Conservation (phyloP, 2,113 vertebrate species). For the Ptilonorhynchus violaceus region DNA sequence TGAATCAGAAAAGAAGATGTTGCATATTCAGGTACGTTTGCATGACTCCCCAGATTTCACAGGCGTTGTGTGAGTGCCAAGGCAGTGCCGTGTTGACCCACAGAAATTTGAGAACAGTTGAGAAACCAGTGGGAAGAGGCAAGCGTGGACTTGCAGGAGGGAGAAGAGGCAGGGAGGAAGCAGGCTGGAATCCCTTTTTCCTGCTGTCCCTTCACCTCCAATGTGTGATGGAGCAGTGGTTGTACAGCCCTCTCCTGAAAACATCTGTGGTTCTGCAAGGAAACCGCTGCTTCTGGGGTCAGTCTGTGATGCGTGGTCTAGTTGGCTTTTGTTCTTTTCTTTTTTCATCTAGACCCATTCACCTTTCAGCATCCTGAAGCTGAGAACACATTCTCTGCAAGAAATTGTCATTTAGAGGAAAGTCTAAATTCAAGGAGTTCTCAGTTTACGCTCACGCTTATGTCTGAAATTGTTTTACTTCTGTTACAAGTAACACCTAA, state of each 20-base stretch:
- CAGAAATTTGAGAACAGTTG: not conserved
- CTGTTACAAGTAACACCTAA: constrained; percentile 33
- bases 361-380: not conserved
- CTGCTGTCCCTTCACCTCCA: not conserved
- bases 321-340: not conserved
- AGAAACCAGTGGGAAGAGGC: constrained; percentile 9
- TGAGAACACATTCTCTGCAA: not conserved
- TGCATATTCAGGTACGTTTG: not conserved
- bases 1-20: not conserved
- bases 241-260: not conserved
- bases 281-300: not conserved
- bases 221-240: fast-evolving
- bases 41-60: not conserved
- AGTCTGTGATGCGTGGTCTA: not conserved
- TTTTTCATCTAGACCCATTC: not conserved
- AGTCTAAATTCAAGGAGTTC: not conserved
- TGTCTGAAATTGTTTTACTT: constrained; percentile 38
- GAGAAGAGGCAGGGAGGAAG: not conserved
- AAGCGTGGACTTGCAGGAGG: not conserved
- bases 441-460: not conserved
- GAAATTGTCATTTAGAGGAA: not conserved
- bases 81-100: not conserved
- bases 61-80: not conserved
- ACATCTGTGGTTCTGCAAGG: not conserved
- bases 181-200: not conserved